Evolutionary conservation across 2,888 invertebrate species (phyloP).

Genomic region (Adineta ricciae): DNA sequence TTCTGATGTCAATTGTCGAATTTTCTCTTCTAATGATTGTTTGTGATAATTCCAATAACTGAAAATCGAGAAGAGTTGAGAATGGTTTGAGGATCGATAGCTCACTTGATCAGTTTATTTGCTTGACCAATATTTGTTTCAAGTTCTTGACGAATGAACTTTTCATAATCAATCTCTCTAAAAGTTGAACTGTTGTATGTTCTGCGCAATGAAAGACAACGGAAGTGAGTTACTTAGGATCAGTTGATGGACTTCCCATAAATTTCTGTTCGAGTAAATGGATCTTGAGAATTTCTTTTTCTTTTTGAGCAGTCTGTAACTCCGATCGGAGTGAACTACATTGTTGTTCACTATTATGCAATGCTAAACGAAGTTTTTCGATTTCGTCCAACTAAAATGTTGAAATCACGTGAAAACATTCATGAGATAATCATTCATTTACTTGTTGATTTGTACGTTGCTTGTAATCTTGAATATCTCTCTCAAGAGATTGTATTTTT

Average conservation of each 20-base stretch:
- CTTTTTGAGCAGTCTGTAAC: not conserved
- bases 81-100: not conserved
- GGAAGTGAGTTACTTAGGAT: not conserved
- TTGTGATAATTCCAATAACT: not conserved
- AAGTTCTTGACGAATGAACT: not conserved
- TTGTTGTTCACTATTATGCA: not conserved
- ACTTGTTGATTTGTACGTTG: conserved; percentile 16
- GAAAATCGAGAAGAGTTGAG: not conserved
- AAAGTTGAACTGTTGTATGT: no score
- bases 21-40: not conserved
- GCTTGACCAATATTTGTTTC: not conserved
- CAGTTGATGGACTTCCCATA: not conserved
- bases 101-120: not conserved
- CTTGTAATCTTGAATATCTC: conserved; percentile 27
- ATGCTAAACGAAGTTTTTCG: not conserved
- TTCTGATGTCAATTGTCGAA: not conserved
- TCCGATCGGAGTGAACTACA: not conserved
- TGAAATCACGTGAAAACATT: no score
- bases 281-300: not conserved
- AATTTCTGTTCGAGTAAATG: not conserved
- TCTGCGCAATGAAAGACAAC: no score
- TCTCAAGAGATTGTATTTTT: conserved; percentile 20
- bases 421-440: not conserved
- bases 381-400: not conserved
- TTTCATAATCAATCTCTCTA: not conserved